Evolutionary conservation across 2,797 vertebrate species (phyloP).

Genomic region (Hydrocynus forskahlii): DNA sequence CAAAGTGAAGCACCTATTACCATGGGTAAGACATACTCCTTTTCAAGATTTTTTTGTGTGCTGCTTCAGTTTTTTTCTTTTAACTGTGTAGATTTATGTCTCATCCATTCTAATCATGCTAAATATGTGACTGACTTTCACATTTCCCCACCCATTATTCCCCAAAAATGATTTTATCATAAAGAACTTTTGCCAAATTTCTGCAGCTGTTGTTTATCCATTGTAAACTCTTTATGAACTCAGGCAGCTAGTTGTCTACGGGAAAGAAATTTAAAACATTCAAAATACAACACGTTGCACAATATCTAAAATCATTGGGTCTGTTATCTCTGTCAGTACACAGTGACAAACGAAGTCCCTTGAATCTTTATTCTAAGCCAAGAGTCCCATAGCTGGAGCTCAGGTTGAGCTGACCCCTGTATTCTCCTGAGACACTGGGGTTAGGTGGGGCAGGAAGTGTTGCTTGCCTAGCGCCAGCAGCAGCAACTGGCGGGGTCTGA

Average conservation of each 20-base stretch:
- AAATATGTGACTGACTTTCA: too few relatives aligned
- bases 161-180: neutral
- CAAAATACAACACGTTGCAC: neutral
- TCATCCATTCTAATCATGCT: too few relatives aligned
- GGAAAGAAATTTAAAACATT: neutral
- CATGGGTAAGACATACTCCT: too few relatives aligned
- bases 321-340: neutral
- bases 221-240: neutral
- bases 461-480: constrained; percentile 6
- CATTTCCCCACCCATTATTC: too few relatives aligned
- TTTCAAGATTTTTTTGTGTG: too few relatives aligned
- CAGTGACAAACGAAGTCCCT: constrained; percentile 1
- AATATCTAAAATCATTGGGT: neutral
- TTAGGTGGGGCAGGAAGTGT: constrained; percentile 14
- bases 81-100: too few relatives aligned
- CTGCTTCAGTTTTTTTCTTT: too few relatives aligned
- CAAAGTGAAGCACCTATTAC: neutral
- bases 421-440: constrained; percentile 3
- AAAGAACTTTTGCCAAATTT: neutral
- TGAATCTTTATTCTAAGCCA: neutral
- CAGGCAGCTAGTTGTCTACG: neutral
- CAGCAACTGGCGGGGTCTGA: constrained; percentile 30
- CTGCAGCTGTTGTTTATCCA: neutral
- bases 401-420: constrained; percentile 17
- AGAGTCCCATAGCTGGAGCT: neutral